These are phyloP conservation scores for Pangasius sanitwongsei DNA, from an alignment of 2,797 vertebrate species.

Conservation along the genomic window DNA sequence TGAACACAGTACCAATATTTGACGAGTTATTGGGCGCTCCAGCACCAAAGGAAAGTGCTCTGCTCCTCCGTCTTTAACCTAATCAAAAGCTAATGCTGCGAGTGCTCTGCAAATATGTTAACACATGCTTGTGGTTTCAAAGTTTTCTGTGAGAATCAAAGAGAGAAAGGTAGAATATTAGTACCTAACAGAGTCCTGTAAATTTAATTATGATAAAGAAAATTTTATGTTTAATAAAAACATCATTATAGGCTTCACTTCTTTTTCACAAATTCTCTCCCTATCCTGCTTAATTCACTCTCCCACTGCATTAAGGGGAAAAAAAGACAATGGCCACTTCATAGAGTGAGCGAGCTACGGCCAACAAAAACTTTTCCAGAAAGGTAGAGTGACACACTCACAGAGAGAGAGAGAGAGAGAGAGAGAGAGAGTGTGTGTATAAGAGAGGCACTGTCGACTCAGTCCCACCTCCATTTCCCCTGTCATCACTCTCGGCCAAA, in stretches of 20 bases:
- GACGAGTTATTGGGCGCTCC: conserved; percentile 51
- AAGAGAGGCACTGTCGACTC: conserved; percentile 45
- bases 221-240: neutral
- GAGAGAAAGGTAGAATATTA: neutral
- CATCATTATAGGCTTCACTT: neutral
- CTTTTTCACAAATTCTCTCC: conserved; percentile 38
- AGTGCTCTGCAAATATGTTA: conserved; percentile 34
- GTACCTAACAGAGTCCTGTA: neutral
- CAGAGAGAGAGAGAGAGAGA: conserved; percentile 43
- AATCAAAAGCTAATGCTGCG: conserved; percentile 18
- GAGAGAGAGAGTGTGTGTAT: conserved; percentile 35
- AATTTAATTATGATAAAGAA: neutral
- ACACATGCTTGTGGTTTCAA: conserved; percentile 17
- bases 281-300: conserved; percentile 41
- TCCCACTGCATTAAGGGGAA: conserved; percentile 48
- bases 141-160: conserved; percentile 3
- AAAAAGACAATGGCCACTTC: conserved; percentile 59
- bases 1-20: conserved; percentile 79
- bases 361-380: conserved; percentile 54
- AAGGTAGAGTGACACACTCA: conserved; percentile 16
- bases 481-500: conserved; percentile 66
- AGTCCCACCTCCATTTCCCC: conserved; percentile 49
- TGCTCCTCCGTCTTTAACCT: conserved; percentile 39
- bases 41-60: conserved; percentile 46
- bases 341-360: conserved; percentile 44